Percentiles rank a stretch among this genome's conserved stretches.
These are phyloP conservation scores for Lottia gigantea DNA, from an alignment of 2,888 invertebrate genomes.

Conservation along the genomic window DNA sequence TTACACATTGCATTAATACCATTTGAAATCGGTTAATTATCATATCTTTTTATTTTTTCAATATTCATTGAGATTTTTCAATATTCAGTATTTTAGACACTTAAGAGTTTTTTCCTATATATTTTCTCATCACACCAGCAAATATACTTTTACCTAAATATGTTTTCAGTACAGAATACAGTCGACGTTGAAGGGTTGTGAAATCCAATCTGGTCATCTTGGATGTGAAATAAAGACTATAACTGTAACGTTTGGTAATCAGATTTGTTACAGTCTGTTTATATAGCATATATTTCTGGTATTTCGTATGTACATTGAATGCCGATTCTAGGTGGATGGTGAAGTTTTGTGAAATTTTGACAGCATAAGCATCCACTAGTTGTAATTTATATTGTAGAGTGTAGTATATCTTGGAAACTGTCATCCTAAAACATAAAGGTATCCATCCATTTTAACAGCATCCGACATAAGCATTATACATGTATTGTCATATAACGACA, in stretches of 20 bases:
- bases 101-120: too few relatives aligned
- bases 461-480: too few relatives aligned
- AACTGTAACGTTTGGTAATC: background rate
- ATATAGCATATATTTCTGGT: background rate
- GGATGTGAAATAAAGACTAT: background rate
- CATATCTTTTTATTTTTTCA: too few relatives aligned
- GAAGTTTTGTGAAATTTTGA: background rate
- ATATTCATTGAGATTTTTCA: too few relatives aligned
- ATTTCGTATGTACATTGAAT: background rate
- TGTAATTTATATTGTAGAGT: background rate
- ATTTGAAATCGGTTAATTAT: too few relatives aligned
- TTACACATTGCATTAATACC: too few relatives aligned
- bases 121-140: background rate
- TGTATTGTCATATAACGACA: too few relatives aligned
- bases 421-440: too few relatives aligned
- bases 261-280: background rate
- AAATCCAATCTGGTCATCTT: background rate
- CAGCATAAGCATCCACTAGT: background rate
- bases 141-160: background rate
- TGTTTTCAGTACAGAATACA: background rate
- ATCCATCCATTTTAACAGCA: too few relatives aligned
- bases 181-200: background rate
- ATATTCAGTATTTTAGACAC: too few relatives aligned
- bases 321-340: background rate
- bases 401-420: background rate